phyloP scores from a whole-genome alignment of 2,113 vertebrate genomes.

The Mungos mungo region DNA sequence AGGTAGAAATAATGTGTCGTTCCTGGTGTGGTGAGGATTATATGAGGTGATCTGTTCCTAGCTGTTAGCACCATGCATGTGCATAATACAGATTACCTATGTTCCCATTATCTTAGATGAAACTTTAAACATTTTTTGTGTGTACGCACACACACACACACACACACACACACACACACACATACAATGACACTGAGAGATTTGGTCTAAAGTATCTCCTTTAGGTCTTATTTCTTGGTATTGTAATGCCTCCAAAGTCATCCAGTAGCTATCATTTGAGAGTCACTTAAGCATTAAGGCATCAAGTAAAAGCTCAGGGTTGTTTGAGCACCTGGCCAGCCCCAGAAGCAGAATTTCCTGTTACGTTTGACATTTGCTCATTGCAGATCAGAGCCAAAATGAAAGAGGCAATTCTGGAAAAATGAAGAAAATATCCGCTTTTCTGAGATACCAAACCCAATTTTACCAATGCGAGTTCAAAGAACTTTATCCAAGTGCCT shows the following conservation, averaged over 20 bases:
- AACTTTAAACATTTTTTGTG: not conserved
- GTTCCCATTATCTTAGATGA: not conserved
- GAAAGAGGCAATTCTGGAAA: slow-evolving; percentile 4
- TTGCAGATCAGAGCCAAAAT: slow-evolving; percentile 16
- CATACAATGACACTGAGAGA: not conserved
- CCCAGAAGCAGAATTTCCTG: slow-evolving; percentile 29
- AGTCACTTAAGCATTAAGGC: not conserved
- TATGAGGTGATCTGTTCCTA: not conserved
- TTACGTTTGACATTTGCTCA: slow-evolving; percentile 18
- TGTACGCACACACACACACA: too few species aligned
- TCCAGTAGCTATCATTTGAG: not conserved
- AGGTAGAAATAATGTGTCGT: not conserved
- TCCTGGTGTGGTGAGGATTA: not conserved
- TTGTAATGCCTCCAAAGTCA: not conserved
- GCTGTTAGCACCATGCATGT: not conserved
- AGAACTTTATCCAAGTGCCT: not conserved
- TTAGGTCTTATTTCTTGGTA: not conserved
- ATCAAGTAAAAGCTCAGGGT: not conserved
- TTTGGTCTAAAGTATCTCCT: not conserved
- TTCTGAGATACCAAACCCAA: slow-evolving; percentile 7
- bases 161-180: too few species aligned
- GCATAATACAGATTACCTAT: not conserved
- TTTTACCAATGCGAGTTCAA: slow-evolving; percentile 22
- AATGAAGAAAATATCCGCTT: slow-evolving; percentile 31
- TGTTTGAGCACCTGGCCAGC: not conserved